Percentiles rank a stretch among this genome's conserved stretches.
phyloP scores from a whole-genome alignment of 2,888 invertebrate species.

The Ectobius pallidus region DNA sequence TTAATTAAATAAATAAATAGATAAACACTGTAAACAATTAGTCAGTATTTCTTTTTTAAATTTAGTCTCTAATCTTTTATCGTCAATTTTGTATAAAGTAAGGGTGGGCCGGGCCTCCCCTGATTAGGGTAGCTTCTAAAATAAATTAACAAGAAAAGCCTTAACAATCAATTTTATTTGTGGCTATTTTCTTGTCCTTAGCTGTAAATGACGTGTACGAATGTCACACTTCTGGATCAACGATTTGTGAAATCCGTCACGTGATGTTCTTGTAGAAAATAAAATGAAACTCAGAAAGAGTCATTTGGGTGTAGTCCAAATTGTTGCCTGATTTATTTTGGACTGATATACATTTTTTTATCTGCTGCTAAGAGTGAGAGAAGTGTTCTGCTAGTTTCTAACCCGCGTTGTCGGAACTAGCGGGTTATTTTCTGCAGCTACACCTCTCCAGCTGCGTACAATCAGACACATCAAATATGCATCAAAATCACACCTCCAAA shows the following conservation, averaged over 20 bases:
- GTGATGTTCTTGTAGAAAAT: neutral
- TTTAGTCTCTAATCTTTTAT: too few relatives aligned
- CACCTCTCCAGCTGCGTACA: conserved; percentile 6
- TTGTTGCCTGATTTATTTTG: conserved; percentile 30
- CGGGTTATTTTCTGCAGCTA: conserved; percentile 25
- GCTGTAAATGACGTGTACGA: neutral
- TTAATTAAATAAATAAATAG: too few relatives aligned
- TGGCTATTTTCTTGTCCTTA: neutral
- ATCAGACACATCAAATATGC: neutral
- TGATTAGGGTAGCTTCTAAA: too few relatives aligned
- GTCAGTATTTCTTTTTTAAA: too few relatives aligned
- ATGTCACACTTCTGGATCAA: neutral
- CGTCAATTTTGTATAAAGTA: too few relatives aligned
- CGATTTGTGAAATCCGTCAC: conserved; percentile 11
- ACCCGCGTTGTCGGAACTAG: neutral
- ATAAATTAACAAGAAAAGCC: too few relatives aligned
- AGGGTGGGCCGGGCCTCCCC: too few relatives aligned
- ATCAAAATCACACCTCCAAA: too few relatives aligned
- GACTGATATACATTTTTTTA: conserved; percentile 14
- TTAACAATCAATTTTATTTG: too few relatives aligned
- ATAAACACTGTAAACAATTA: too few relatives aligned
- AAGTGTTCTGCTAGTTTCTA: neutral
- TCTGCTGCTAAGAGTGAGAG: neutral
- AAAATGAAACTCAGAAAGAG: conserved; percentile 15
- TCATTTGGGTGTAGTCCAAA: conserved; percentile 26